A percentile compares a stretch with the other conserved stretches of the same genome.
phyloP scores from a whole-genome alignment of 2,888 invertebrate genomes.

The Biston betularia region DNA sequence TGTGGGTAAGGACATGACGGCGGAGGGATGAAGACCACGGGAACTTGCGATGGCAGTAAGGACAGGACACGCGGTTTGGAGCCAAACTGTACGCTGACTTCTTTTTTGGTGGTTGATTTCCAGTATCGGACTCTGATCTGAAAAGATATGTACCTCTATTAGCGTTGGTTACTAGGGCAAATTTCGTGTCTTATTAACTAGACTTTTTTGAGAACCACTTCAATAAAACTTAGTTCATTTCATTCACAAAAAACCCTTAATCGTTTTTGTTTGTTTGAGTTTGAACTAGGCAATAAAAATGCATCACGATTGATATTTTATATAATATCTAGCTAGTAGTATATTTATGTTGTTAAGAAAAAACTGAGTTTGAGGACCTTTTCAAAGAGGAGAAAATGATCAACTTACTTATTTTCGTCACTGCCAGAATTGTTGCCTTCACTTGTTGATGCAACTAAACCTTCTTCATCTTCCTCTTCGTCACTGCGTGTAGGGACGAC shows the following conservation, averaged over 20 bases:
- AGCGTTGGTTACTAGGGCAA: not conserved
- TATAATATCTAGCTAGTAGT: too few species aligned
- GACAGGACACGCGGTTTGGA: constrained; percentile 97
- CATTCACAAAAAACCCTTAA: too few species aligned
- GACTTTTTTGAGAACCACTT: too few species aligned
- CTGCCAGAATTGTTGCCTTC: constrained; percentile 94
- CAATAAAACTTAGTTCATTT: too few species aligned
- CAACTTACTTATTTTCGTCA: constrained; percentile 90
- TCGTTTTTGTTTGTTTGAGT: too few species aligned
- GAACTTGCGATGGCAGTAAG: constrained; percentile 97
- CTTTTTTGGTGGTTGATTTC: constrained; percentile 89
- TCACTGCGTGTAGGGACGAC: constrained; percentile 82
- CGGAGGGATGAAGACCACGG: constrained; percentile 98
- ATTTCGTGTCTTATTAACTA: not conserved
- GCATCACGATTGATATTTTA: too few species aligned
- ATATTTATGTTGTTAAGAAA: too few species aligned
- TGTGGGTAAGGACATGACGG: constrained; percentile 98
- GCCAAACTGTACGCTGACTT: constrained; percentile 98
- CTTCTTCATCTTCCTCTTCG: constrained; percentile 91
- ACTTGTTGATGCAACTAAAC: constrained; percentile 92
- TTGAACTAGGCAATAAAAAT: too few species aligned
- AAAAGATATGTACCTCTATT: constrained; percentile 46
- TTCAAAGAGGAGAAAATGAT: not conserved
- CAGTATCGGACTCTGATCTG: constrained; percentile 89
- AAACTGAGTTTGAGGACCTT: too few species aligned